These are phyloP conservation scores for Phenacoccus solenopsis DNA, from an alignment of 1,140 invertebrate species.

Conservation along the genomic window DNA sequence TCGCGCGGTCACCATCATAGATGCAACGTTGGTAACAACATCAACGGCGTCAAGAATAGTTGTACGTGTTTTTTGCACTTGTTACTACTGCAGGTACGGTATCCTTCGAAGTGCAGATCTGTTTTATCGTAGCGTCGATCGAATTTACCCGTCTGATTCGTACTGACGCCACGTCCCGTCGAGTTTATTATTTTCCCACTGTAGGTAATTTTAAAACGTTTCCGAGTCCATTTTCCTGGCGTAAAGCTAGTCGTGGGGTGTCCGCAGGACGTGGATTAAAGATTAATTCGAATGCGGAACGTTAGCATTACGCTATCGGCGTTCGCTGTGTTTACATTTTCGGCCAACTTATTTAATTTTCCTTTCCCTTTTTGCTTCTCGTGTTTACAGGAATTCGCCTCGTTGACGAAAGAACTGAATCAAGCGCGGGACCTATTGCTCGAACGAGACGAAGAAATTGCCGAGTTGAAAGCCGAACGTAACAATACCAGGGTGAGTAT, in stretches of 20 bases:
- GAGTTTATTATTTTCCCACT: neutral
- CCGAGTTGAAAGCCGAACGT: constrained; percentile 95
- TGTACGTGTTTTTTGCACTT: constrained; percentile 31
- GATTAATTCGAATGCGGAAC: neutral
- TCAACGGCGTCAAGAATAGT: constrained; percentile 23
- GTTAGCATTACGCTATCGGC: neutral
- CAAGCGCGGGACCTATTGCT: constrained; percentile 82
- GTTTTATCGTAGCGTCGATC: neutral
- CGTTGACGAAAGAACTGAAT: constrained; percentile 92
- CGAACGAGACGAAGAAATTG: constrained; percentile 96
- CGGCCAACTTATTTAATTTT: neutral
- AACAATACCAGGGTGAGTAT: constrained; percentile 94
- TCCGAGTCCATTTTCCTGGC: neutral
- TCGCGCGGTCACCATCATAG: neutral
- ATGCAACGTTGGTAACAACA: neutral
- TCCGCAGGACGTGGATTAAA: neutral
- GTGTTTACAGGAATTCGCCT: constrained; percentile 81
- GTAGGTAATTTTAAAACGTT: constrained; percentile 5
- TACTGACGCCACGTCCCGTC: neutral
- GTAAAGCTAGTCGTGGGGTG: neutral
- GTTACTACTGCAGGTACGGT: constrained; percentile 31
- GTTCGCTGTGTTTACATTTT: neutral
- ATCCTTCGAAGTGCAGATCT: no score
- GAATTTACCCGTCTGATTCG: no score
- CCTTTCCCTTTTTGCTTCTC: neutral